Base-by-base conservation (phyloP, 1,140 invertebrate species). In the Caerostris darwini region DNA sequence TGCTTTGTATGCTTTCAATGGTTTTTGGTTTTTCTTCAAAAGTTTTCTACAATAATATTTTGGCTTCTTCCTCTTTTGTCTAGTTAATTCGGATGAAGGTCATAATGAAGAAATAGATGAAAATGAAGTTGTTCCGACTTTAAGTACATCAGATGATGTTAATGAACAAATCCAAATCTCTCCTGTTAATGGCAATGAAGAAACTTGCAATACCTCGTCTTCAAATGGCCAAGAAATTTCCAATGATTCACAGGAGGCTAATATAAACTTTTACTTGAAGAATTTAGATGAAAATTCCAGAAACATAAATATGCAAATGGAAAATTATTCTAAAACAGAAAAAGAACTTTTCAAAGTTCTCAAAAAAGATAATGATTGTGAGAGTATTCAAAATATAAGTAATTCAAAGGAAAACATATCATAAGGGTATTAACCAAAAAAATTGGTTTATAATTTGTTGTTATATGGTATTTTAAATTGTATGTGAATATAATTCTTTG, bases 331-430 rank as follows among this genome's bases (percentile, higher is more conserved):
- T 7, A 93, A 93, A 93, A 71, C 92, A 50, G 83, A 93, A 58
- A 93, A 93, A 87, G 92, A 87, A 64, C 53, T 93, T 3, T 93
- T 93, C 59, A 85, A 83, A 56, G 54, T 14, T 86, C 56, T 83
- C 5, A 81, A 82, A 7, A 50, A 57, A 17, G 90, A 50, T 61
- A 56, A 85, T 5, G 71, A 12, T 85, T 34, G 58, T 58, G 83
- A 58, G 6, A 85, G 57, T 57, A 50, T n/a, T 8, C 54, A 85
- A 85, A 58, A 17, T 19, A 57, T 85, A 4, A 85, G 54, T 7
- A 19, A 56, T 85, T 57, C 82, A 8, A 59, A 85, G 7, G 83
- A 85, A 85, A 56, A 59, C 57, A 59, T 85, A 58, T 85, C 83
- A n/a, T 77, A 77, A 12, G 14, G 53, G 34, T 34, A 34, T 34